Base-by-base conservation (phyloP, 2,888 invertebrate genomes). In the Muschampia plurimacula region DNA sequence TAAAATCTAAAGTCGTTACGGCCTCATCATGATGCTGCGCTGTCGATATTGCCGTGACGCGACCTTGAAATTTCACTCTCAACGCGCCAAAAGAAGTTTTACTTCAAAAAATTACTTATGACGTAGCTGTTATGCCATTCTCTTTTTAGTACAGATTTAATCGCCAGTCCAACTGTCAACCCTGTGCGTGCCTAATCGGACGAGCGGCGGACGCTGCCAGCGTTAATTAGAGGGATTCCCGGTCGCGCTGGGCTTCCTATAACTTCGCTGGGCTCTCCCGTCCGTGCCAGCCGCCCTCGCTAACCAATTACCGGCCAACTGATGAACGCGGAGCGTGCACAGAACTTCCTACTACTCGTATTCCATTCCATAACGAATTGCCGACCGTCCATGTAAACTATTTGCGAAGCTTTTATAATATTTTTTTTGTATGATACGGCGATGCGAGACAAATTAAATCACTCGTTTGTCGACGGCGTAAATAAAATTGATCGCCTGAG, bases 261-360 rank as follows among this genome's bases (percentile, higher is more conserved):
- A 67, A 67, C 67, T 72, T 52, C 72, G 63, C 39, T 72, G 52
- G 63, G 77, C 77, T 78, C 76, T 77, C 76, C 83, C 86, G 88
- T 85, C 82, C 84, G 83, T 83, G 44, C 44, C 63, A 10, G 83
- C 84, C 85, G 78, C 83, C 82, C 83, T 85, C 83, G 85, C 86
- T 81, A 88, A 89, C 92, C 92, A 93, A 92, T 92, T 93, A 92
- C 88, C 87, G 88, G 85, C 80, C 82, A 82, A 80, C 86, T 86
- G 89, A 91, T 90, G 89, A 88, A 88, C 87, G 87, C 79, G 78
- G 84, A 85, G 83, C 85, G 86, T 84, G 87, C 86, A 86, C 85
- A 86, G 88, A 87, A 89, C 86, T 80, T 78, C 74, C 74, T 87
- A 88, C 85, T 88, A 88, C 85, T 88, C 86, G 84, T 55, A 86